Conservation (phyloP, 2,888 invertebrate species). For the Lepidochitona cinerea region DNA sequence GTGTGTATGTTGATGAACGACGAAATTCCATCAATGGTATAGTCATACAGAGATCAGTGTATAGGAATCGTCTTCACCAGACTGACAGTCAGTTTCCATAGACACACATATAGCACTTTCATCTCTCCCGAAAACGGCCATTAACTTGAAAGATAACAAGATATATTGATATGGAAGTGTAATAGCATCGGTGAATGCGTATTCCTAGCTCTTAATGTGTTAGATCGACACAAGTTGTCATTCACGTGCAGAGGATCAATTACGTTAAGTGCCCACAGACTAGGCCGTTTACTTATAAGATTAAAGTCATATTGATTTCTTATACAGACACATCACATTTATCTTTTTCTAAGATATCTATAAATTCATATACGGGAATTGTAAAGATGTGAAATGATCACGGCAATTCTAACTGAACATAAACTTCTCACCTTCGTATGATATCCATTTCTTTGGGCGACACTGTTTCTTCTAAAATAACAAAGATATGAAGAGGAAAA, state of each 20-base stretch:
- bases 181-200: neutral
- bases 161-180: neutral
- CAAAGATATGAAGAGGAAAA: neutral
- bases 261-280: neutral
- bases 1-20: too few species aligned
- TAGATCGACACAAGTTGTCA: neutral
- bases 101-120: too few species aligned
- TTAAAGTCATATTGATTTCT: neutral
- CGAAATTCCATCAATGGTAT: too few species aligned
- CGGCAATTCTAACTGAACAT: too few species aligned
- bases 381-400: too few species aligned
- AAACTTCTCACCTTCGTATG: constrained; percentile 6
- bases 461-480: neutral
- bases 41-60: too few species aligned
- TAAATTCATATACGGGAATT: too few species aligned
- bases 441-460: neutral
- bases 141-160: neutral
- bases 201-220: neutral
- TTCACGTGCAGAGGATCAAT: neutral
- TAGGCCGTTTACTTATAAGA: neutral
- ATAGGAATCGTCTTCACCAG: too few species aligned
- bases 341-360: too few species aligned
- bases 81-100: too few species aligned
- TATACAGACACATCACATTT: neutral
- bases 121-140: neutral